Evolutionary conservation across 1,140 invertebrate genomes (phyloP).

Genomic region (Himalopsyche phryganea): DNA sequence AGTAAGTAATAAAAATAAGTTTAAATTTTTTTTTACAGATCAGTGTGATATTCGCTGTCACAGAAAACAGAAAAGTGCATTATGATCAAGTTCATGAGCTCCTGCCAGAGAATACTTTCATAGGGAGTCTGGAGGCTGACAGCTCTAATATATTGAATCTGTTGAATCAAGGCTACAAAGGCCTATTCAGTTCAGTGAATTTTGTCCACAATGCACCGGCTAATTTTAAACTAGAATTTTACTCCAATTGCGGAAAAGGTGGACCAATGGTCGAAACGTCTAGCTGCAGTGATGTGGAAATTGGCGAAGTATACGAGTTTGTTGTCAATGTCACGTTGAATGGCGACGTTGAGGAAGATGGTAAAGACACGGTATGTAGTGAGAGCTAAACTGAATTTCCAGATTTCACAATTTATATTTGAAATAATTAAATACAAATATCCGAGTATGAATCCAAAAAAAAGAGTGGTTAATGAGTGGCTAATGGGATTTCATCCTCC

Average conservation of each 20-base stretch:
- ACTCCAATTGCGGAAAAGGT: constrained; percentile 54
- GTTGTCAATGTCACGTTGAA: constrained; percentile 53
- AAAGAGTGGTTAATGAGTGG: too few relatives aligned
- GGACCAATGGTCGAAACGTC: constrained; percentile 45
- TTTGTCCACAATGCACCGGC: constrained; percentile 53
- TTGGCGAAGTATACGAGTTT: constrained; percentile 56
- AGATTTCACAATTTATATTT: too few relatives aligned
- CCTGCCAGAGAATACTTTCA: constrained; percentile 55
- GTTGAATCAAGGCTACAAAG: constrained; percentile 57
- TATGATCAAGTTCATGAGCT: constrained; percentile 54
- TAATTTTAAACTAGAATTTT: constrained; percentile 54
- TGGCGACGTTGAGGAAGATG: too few relatives aligned
- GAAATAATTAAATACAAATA: too few relatives aligned
- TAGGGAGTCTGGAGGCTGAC: constrained; percentile 56
- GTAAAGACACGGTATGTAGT: too few relatives aligned
- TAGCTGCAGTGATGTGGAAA: constrained; percentile 53
- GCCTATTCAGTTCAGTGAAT: constrained; percentile 54
- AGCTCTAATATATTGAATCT: constrained; percentile 61
- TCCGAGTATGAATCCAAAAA: too few relatives aligned
- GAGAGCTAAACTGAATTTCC: too few relatives aligned
- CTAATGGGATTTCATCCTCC: too few relatives aligned
- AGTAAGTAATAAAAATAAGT: too few relatives aligned
- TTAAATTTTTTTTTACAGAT: constrained; percentile 42
- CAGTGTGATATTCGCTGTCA: constrained; percentile 62
- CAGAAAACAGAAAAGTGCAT: constrained; percentile 49